Evolutionary conservation across 2,888 invertebrate species (phyloP).

Genomic region (Steinernema scapterisci): DNA sequence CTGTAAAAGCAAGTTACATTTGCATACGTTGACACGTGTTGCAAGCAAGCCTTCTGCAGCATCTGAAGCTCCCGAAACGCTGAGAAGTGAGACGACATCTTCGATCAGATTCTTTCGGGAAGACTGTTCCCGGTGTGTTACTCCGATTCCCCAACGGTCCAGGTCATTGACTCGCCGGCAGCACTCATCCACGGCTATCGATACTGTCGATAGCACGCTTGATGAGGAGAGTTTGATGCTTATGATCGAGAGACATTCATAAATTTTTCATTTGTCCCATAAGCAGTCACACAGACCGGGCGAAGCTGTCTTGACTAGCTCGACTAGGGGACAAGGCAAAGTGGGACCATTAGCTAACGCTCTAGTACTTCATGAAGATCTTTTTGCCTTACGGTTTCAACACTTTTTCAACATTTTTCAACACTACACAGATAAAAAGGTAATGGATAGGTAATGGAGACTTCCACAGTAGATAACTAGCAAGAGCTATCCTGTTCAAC

Average conservation of each 20-base stretch:
- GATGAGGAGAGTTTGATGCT: constrained; percentile 22
- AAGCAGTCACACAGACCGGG: too few species aligned
- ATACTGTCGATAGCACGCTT: background rate
- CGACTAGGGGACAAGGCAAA: too few species aligned
- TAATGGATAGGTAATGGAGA: too few species aligned
- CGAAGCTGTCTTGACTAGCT: too few species aligned
- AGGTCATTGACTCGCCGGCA: background rate
- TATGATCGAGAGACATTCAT: background rate
- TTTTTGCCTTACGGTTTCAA: too few species aligned
- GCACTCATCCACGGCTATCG: background rate
- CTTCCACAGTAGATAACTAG: too few species aligned
- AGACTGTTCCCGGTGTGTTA: background rate
- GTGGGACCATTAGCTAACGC: too few species aligned
- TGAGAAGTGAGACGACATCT: constrained; percentile 12
- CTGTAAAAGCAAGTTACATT: constrained; percentile 20
- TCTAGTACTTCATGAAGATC: too few species aligned
- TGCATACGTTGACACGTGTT: background rate
- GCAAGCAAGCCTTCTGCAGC: background rate
- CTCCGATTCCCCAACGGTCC: background rate
- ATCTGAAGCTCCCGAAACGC: background rate
- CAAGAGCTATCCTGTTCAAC: too few species aligned
- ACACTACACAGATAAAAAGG: too few species aligned
- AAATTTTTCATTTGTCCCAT: too few species aligned
- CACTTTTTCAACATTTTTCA: too few species aligned
- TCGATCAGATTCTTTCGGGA: constrained; percentile 7